Conservation (phyloP, 2,888 invertebrate species). For the Leptopterna dolabrata region DNA sequence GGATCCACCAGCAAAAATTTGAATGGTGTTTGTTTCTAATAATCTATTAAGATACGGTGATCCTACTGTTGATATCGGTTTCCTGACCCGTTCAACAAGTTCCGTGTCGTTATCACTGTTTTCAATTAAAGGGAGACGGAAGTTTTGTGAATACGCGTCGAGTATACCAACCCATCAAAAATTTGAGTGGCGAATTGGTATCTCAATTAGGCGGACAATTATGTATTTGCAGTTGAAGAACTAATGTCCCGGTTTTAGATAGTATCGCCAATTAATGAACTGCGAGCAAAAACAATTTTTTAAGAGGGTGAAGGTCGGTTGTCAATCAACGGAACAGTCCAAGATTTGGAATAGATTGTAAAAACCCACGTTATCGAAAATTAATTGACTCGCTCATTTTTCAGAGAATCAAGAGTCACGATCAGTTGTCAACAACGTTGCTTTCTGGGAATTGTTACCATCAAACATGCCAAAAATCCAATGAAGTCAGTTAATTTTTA, state of each 20-base stretch:
- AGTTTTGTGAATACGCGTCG: background rate
- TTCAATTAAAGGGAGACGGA: background rate
- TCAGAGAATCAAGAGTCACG: background rate
- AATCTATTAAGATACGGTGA: no score
- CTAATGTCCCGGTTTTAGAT: background rate
- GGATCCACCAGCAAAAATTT: no score
- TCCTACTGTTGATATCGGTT: no score
- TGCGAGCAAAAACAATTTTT: background rate
- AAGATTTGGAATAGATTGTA: background rate
- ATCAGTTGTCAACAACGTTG: background rate
- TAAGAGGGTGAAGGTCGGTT: background rate
- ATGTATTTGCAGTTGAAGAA: background rate
- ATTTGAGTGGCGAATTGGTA: background rate
- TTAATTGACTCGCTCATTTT: background rate
- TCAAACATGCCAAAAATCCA: no score
- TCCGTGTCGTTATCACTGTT: background rate
- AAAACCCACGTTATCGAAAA: background rate
- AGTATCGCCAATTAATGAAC: background rate
- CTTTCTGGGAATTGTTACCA: background rate
- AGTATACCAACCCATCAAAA: background rate
- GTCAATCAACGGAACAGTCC: background rate
- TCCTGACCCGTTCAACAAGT: background rate
- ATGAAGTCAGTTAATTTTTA: no score
- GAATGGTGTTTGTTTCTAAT: no score
- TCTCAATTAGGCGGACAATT: background rate